A percentile compares a stretch with the other conserved stretches of the same genome.
Evolutionary conservation across 2,113 vertebrate genomes (phyloP).

Genomic region (Australoheros scitulus): DNA sequence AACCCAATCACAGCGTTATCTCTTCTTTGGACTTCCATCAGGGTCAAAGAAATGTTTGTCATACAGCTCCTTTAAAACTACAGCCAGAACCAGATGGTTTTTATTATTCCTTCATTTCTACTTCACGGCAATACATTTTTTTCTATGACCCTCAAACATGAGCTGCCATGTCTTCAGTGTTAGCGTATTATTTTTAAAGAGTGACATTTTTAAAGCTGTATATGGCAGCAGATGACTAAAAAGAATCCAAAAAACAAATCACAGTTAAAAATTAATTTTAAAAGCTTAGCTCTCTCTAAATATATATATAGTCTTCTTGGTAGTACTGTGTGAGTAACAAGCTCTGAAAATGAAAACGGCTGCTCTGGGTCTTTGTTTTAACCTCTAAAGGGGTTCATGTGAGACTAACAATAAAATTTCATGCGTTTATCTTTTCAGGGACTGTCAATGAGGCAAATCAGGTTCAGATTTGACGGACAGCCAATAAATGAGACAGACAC

Average conservation of each 20-base stretch:
- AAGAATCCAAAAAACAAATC: too few relatives aligned
- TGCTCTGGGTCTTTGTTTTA: not conserved
- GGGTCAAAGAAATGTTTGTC: conserved; percentile 4
- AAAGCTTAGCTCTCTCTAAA: too few relatives aligned
- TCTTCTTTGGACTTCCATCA: not conserved
- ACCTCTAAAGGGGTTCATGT: not conserved
- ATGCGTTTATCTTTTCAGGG: conserved; percentile 80
- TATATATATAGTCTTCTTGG: too few relatives aligned
- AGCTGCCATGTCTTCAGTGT: not conserved
- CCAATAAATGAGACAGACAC: conserved; percentile 99
- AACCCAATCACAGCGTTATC: not conserved
- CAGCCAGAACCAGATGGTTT: conserved; percentile 27
- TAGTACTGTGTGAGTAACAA: too few relatives aligned
- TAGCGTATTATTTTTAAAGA: not conserved
- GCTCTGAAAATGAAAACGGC: too few relatives aligned
- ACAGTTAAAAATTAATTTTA: too few relatives aligned
- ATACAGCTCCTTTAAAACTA: conserved; percentile 12
- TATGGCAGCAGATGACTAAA: too few relatives aligned
- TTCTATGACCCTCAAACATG: not conserved
- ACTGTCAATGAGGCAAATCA: conserved; percentile 98
- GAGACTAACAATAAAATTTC: not conserved
- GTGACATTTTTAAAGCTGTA: too few relatives aligned
- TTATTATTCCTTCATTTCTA: conserved; percentile 9
- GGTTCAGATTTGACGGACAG: conserved; percentile 99
- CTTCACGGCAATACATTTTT: not conserved